Percentiles rank a stretch among this genome's conserved stretches.
Evolutionary conservation across 2,797 vertebrate species (phyloP).

Genomic region (Smutsia temminckii): DNA sequence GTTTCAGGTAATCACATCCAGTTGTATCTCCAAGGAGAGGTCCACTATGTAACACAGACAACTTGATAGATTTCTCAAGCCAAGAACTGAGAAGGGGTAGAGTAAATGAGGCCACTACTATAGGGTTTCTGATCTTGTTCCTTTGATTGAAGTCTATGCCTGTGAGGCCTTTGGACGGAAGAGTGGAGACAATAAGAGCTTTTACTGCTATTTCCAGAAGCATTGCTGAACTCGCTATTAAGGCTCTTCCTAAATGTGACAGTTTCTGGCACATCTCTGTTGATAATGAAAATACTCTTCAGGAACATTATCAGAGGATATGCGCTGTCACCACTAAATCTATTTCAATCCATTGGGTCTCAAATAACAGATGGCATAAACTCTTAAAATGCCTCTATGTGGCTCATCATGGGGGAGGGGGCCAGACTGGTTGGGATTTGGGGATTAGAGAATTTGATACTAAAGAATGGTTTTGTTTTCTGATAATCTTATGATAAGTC

Average conservation of each 20-base stretch:
- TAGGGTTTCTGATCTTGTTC: not conserved
- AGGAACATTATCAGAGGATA: not conserved
- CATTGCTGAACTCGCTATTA: not conserved
- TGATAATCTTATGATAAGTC: not conserved
- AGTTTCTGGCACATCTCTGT: not conserved
- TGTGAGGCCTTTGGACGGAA: not conserved
- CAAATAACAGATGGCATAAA: not conserved
- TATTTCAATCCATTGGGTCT: not conserved
- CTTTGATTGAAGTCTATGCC: not conserved
- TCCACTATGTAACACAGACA: not conserved
- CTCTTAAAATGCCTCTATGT: not conserved
- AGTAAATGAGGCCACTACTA: not conserved
- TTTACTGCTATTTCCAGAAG: not conserved
- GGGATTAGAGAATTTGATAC: not conserved
- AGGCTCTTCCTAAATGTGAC: not conserved
- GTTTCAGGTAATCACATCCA: not conserved
- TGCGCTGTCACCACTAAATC: not conserved
- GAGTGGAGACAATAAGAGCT: not conserved
- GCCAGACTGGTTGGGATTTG: too few species aligned
- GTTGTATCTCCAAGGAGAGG: not conserved
- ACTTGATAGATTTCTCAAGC: not conserved
- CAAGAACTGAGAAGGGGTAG: not conserved
- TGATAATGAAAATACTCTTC: not conserved
- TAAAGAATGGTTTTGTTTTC: not conserved
- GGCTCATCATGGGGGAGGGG: not conserved